Evolutionary conservation across 2,797 vertebrate species (phyloP).

Genomic region (Astyanax mexicanus): DNA sequence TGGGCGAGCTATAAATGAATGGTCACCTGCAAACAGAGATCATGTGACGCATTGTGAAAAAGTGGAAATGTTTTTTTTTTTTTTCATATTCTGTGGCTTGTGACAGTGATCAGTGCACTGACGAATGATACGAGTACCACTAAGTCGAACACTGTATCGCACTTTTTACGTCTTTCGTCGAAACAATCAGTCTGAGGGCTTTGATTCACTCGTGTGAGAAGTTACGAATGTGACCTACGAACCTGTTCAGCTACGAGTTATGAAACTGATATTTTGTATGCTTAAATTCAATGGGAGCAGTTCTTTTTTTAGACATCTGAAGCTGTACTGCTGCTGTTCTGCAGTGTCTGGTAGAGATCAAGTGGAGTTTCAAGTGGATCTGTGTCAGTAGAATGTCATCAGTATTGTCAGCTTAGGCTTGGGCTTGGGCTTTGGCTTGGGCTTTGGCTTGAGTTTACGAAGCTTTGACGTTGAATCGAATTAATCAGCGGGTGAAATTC

Average conservation of each 20-base stretch:
- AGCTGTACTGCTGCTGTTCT: background rate
- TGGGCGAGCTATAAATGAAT: constrained; percentile 47
- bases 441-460: constrained; percentile 31
- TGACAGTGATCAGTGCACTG: constrained; percentile 43
- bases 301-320: constrained; percentile 9
- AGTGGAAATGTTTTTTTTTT: constrained; percentile 1
- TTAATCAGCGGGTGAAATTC: constrained; percentile 22
- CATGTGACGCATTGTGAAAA: constrained; percentile 18
- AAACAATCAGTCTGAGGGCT: constrained; percentile 59
- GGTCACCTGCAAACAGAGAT: constrained; percentile 26
- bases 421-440: too few relatives aligned
- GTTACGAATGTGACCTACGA: constrained; percentile 43
- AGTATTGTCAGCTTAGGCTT: constrained; percentile 15
- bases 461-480: constrained; percentile 48
- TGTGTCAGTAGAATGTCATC: constrained; percentile 28
- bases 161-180: constrained; percentile 57
- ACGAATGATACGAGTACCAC: constrained; percentile 19
- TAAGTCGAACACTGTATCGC: constrained; percentile 50
- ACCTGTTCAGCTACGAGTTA: constrained; percentile 49
- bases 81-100: constrained; percentile 36
- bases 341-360: constrained; percentile 17
- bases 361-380: constrained; percentile 12
- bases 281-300: constrained; percentile 5
- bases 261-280: constrained; percentile 48
- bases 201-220: constrained; percentile 49